Evolutionary conservation across 1,140 invertebrate genomes (phyloP), one percentile per base, ranked within the genome.

Genomic region (Artemia franciscana): DNA sequence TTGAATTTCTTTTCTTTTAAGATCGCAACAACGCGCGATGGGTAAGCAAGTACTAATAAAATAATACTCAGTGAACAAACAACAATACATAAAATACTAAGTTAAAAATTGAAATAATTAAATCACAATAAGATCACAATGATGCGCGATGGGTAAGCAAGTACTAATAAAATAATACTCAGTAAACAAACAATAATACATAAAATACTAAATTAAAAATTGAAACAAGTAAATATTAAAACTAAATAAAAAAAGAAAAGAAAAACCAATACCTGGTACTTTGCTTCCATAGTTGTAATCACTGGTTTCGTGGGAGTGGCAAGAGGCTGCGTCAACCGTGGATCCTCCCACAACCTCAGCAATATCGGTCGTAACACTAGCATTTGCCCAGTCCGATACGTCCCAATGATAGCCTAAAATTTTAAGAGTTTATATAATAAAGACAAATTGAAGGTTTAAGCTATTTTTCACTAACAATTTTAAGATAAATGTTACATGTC

Each of bases 361-460:
- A 64, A 86, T 84, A 71, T 84, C 82, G 74, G 87, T 84, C n/a
- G n/a, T n/a, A n/a, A n/a, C n/a, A 72, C 81, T 83, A 68, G 80
- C 81, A 62, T 84, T 80, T 66, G 87, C 84, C 89, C 89, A 93
- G 78, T 94, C 91, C 66, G 88, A 92, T 72, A 88, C 91, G 76
- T 94, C 91, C 91, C 90, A 94, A 77, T 92, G 88, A 76, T 94
- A 94, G 72, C 84, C 85, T 81, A 67, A 24, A 65, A 69, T n/a
- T n/a, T n/a, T n/a, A n/a, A n/a, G n/a, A n/a, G n/a, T n/a, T n/a
- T n/a, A n/a, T n/a, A n/a, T n/a, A n/a, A n/a, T n/a, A n/a, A n/a
- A n/a, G n/a, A n/a, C n/a, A n/a, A n/a, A n/a, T n/a, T n/a, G n/a
- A n/a, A n/a, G n/a, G n/a, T n/a, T n/a, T n/a, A n/a, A n/a, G n/a